Evolutionary conservation across 2,888 invertebrate genomes (phyloP).

Genomic region (Nowickia ferox): DNA sequence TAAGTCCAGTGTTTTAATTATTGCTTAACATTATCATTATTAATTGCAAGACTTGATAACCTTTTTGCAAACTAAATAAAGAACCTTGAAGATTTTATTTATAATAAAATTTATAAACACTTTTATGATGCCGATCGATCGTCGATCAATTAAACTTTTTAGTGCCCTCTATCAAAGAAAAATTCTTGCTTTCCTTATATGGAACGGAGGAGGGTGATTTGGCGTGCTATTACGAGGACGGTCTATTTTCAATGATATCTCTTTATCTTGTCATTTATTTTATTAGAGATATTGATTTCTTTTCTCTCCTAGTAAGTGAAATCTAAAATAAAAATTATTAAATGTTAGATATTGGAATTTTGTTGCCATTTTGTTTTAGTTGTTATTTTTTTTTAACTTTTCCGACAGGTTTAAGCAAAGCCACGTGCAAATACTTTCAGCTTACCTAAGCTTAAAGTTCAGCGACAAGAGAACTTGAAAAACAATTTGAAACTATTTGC

Average conservation of each 20-base stretch:
- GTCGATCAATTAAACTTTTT: constrained; percentile 48
- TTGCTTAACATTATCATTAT: background rate
- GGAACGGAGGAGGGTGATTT: background rate
- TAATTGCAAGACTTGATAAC: background rate
- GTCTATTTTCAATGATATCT: background rate
- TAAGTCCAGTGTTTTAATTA: background rate
- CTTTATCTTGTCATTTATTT: constrained; percentile 28
- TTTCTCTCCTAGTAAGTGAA: constrained; percentile 3
- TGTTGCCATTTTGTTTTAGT: constrained; percentile 15
- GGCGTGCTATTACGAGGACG: constrained; percentile 28
- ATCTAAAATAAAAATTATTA: background rate
- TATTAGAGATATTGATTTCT: constrained; percentile 15
- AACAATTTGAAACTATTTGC: constrained; percentile 61
- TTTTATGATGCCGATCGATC: constrained; percentile 48
- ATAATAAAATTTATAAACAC: constrained; percentile 15
- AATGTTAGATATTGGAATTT: constrained; percentile 11
- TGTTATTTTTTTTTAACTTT: constrained; percentile 14
- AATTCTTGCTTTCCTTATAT: background rate
- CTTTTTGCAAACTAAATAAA: background rate
- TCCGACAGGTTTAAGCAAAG: constrained; percentile 38
- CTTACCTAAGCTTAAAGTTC: constrained; percentile 62
- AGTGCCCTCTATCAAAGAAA: constrained; percentile 3
- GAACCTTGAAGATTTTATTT: constrained; percentile 5
- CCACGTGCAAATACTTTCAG: constrained; percentile 66
- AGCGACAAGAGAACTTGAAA: constrained; percentile 39